Conservation (phyloP, 2,113 vertebrate species). For the Pygathrix nemaeus region DNA sequence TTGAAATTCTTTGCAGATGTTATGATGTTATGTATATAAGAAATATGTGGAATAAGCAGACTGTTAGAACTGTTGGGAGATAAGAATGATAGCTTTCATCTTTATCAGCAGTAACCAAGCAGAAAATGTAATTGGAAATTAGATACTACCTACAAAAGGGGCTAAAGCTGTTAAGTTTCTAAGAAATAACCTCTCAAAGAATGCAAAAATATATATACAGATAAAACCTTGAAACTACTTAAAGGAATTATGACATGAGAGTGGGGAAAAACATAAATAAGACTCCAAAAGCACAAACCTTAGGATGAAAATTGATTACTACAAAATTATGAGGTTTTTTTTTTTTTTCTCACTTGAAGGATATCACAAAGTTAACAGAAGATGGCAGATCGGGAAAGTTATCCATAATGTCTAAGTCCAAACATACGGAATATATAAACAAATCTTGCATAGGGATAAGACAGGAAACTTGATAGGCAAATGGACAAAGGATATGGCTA, state of each 20-base stretch:
- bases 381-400: background rate
- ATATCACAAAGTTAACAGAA: background rate
- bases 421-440: background rate
- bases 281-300: background rate
- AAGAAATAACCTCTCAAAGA: background rate
- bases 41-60: background rate
- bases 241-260: background rate
- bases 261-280: background rate
- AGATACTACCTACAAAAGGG: background rate
- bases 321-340: background rate
- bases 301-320: background rate
- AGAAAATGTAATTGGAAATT: constrained; percentile 12
- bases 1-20: background rate
- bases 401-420: background rate
- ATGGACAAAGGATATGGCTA: background rate
- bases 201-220: background rate
- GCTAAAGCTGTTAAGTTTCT: background rate
- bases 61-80: background rate
- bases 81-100: background rate
- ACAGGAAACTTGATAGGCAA: background rate
- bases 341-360: background rate
- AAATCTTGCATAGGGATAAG: background rate
- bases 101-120: background rate
- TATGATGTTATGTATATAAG: background rate
- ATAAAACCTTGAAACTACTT: background rate